Percentiles rank a stretch among this genome's conserved stretches.
These are phyloP conservation scores for Bombus sylvicola DNA, from an alignment of 1,140 invertebrate species.

Conservation along the genomic window DNA sequence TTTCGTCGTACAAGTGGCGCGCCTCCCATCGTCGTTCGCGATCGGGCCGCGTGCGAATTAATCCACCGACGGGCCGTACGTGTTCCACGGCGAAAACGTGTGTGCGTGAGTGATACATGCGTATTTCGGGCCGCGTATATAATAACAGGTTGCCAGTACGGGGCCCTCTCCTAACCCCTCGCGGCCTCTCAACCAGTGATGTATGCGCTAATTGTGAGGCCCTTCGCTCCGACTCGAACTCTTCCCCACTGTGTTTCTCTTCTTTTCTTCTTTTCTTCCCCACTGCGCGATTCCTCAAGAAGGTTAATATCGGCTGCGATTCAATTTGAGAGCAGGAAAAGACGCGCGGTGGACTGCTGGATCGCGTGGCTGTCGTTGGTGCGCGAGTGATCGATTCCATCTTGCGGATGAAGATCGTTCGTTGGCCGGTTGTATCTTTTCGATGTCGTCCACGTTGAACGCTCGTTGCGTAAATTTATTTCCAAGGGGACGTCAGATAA, in stretches of 20 bases:
- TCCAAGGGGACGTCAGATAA: constrained; percentile 39
- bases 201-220: constrained; percentile 73
- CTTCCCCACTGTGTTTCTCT: not conserved
- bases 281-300: constrained; percentile 30
- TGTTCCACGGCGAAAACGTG: constrained; percentile 35
- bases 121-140: constrained; percentile 75
- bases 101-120: constrained; percentile 77
- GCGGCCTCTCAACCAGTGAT: constrained; percentile 68
- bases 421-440: not conserved
- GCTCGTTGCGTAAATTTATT: constrained; percentile 55
- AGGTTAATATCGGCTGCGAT: constrained; percentile 44
- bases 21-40: constrained; percentile 60
- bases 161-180: constrained; percentile 69
- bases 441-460: not conserved
- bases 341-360: too few relatives aligned
- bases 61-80: constrained; percentile 73
- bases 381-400: not conserved
- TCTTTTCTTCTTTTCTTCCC: not conserved
- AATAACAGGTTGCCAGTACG: constrained; percentile 80
- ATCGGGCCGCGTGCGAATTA: constrained; percentile 75
- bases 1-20: constrained; percentile 53
- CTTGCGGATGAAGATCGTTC: not conserved
- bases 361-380: not conserved
- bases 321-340: constrained; percentile 6
- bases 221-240: constrained; percentile 55